These are phyloP conservation scores for Arrhopalites spinosus DNA, from an alignment of 2,888 invertebrate species.

Conservation along the genomic window DNA sequence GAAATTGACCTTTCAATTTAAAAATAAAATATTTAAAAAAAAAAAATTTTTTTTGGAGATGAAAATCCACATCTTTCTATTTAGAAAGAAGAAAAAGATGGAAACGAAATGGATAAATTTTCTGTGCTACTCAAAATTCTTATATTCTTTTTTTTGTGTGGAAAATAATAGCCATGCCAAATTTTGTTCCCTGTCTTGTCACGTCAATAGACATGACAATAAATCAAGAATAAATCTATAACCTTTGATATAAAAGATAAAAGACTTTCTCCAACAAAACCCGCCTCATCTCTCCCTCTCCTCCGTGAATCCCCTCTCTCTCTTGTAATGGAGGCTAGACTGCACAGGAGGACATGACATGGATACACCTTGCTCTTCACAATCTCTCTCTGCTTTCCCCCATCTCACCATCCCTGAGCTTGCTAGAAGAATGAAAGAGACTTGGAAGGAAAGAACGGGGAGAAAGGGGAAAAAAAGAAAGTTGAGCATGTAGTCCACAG, in stretches of 20 bases:
- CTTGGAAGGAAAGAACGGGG: not conserved
- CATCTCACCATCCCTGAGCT: not conserved
- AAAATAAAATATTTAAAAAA: too few relatives aligned
- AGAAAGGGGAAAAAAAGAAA: not conserved
- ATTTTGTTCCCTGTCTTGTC: conserved; percentile 25
- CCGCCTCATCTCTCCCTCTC: not conserved
- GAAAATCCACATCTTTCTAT: not conserved
- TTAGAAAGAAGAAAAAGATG: not conserved
- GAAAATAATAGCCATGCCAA: conserved; percentile 11
- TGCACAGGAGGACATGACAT: too few relatives aligned
- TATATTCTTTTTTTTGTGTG: not conserved
- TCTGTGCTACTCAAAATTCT: not conserved
- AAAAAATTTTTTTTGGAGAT: too few relatives aligned
- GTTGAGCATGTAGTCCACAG: not conserved
- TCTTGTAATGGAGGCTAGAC: too few relatives aligned
- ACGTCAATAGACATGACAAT: conserved; percentile 19
- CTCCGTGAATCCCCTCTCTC: not conserved
- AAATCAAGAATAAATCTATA: conserved; percentile 19
- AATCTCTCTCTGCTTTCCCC: not conserved
- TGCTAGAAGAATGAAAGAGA: not conserved
- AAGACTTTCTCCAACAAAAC: not conserved
- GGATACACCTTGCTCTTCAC: not conserved
- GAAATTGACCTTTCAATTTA: too few relatives aligned
- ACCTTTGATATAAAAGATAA: not conserved
- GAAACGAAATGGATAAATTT: not conserved